Evolutionary conservation across 2,113 vertebrate genomes (phyloP), one percentile per base, ranked within the genome.

Genomic region (Mirounga angustirostris): DNA sequence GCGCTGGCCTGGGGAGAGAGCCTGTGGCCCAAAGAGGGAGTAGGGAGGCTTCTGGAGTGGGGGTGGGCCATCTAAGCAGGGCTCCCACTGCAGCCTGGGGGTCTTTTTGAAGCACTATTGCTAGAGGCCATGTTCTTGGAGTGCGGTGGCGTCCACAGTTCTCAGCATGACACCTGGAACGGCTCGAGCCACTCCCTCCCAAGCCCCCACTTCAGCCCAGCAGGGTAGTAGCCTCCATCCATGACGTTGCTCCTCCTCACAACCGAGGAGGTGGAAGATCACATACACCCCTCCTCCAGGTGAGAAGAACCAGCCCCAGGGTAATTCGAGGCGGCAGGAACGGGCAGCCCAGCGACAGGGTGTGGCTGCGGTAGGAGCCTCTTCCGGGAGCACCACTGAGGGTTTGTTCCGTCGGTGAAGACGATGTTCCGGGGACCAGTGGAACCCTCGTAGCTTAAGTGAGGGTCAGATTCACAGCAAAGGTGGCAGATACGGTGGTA

Each of bases 211-310:
- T 2, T 26, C 59, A 22, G 8, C 90, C 30, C 67, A 52, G 50
- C 21, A 63, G 19, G 30, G 65, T 12, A 0, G 18, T 22, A 3
- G 5, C 1, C 4, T 54, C 63, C 58, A 0, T 16, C 12, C 0
- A 2, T 16, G 81, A 16, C 3, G 0, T 8, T 3, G 21, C 7
- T 0, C 36, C 33, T 86, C 74, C 52, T 22, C 3, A 5, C 15
- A 30, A 1, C 14, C 0, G 0, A 9, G 40, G 33, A 9, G 11
- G 5, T 22, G 2, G 19, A 69, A 19, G 43, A 14, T 6, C 58
- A 54, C 22, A 2, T n/a, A 2, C 0, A 1, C 0, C 30, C 4
- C 3, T 2, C 28, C 14, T 3, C 24, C 15, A 14, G 85, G 24
- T 36, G 67, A 73, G 65, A 19, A 59, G 46, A 76, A 28, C 12